phyloP scores from a whole-genome alignment of 2,113 vertebrate species.

The Condylura cristata region DNA sequence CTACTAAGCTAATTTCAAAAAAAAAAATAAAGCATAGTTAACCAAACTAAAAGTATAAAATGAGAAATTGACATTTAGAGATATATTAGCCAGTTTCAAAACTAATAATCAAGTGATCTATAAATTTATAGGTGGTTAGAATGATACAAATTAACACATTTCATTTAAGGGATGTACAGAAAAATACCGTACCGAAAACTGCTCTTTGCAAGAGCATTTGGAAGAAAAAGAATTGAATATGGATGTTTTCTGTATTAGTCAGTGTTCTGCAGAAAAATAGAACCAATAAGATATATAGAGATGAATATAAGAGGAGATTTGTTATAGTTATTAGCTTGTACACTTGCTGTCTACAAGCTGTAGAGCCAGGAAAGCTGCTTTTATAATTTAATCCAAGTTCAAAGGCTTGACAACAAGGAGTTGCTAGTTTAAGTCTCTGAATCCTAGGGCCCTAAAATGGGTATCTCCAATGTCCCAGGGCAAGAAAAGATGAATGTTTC shows the following conservation, averaged over 20 bases:
- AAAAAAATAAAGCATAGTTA: not conserved
- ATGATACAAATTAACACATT: not conserved
- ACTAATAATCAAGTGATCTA: not conserved
- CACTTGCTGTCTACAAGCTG: not conserved
- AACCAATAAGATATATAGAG: not conserved
- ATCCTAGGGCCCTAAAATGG: not conserved
- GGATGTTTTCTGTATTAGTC: not conserved
- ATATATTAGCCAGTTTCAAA: not conserved
- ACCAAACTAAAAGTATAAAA: conserved; percentile 8
- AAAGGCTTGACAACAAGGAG: not conserved
- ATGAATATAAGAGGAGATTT: not conserved
- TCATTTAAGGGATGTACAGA: not conserved
- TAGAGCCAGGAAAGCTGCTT: not conserved
- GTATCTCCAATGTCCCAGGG: not conserved
- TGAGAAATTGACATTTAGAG: not conserved
- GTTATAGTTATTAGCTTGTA: not conserved
- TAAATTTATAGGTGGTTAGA: not conserved
- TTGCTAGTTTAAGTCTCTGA: not conserved
- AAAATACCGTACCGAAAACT: not conserved
- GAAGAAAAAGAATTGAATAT: not conserved
- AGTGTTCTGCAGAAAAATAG: not conserved
- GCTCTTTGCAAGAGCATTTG: not conserved
- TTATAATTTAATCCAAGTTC: not conserved
- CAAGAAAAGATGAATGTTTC: not conserved
- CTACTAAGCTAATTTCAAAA: not conserved